phyloP scores from a whole-genome alignment of 2,797 vertebrate species.

The Basileuterus tristriatus region DNA sequence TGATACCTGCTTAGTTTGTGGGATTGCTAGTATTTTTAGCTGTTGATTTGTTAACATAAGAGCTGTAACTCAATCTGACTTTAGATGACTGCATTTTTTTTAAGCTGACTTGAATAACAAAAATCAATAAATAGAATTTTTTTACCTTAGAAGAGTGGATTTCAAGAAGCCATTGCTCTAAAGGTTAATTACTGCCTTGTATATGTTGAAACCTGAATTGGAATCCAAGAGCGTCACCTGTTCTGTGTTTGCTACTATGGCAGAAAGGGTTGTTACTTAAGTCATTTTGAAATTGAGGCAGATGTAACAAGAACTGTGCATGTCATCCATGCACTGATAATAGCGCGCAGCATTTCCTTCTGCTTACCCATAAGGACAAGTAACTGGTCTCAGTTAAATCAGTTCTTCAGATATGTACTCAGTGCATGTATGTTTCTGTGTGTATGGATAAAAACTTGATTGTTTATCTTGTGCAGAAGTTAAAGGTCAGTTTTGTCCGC shows the following conservation, averaged over 20 bases:
- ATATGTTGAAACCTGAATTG: not conserved
- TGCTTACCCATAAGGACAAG: slow-evolving; percentile 42
- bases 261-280: not conserved
- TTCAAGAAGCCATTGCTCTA: not conserved
- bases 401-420: not conserved
- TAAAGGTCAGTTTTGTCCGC: not conserved
- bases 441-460: not conserved
- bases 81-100: not conserved
- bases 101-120: not conserved
- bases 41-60: not conserved
- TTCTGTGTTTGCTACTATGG: not conserved
- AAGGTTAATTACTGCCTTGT: not conserved
- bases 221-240: not conserved
- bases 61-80: not conserved
- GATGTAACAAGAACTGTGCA: not conserved
- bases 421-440: not conserved
- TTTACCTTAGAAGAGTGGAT: not conserved
- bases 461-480: not conserved
- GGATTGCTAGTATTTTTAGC: not conserved
- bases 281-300: not conserved
- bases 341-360: slow-evolving; percentile 62
- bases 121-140: not conserved
- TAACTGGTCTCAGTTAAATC: not conserved
- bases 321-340: not conserved
- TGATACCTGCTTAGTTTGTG: not conserved